These are phyloP conservation scores for Gibbula magus DNA, from an alignment of 2,888 invertebrate species.

Conservation along the genomic window DNA sequence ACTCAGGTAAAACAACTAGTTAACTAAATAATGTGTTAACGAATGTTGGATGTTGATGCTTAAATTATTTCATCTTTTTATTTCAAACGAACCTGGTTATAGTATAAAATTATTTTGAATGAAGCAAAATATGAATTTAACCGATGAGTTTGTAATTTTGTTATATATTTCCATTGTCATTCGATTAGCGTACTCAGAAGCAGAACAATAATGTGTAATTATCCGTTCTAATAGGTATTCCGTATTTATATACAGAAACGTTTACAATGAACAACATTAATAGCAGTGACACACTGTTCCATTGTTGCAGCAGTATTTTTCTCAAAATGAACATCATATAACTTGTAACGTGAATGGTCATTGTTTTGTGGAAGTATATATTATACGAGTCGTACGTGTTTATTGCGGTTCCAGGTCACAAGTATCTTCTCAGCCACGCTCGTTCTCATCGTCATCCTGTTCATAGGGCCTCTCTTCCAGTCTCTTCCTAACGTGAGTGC, in stretches of 20 bases:
- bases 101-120: too few species aligned
- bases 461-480: constrained; percentile 66
- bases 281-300: too few species aligned
- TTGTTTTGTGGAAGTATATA: not conserved
- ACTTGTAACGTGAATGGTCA: not conserved
- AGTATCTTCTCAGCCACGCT: constrained; percentile 61
- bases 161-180: too few species aligned
- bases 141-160: too few species aligned
- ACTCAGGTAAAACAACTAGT: constrained; percentile 77
- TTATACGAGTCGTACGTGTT: too few species aligned
- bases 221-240: too few species aligned
- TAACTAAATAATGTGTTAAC: too few species aligned
- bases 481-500: constrained; percentile 65
- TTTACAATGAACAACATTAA: too few species aligned
- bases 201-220: too few species aligned
- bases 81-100: not conserved
- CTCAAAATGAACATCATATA: not conserved
- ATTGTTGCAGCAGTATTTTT: not conserved
- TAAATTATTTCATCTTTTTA: not conserved
- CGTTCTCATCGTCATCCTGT: constrained; percentile 64
- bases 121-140: too few species aligned
- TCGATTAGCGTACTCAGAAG: too few species aligned
- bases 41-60: not conserved
- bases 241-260: too few species aligned
- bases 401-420: constrained; percentile 52